Conservation (phyloP, 1,140 invertebrate genomes). For the Pogonus chalceus region DNA sequence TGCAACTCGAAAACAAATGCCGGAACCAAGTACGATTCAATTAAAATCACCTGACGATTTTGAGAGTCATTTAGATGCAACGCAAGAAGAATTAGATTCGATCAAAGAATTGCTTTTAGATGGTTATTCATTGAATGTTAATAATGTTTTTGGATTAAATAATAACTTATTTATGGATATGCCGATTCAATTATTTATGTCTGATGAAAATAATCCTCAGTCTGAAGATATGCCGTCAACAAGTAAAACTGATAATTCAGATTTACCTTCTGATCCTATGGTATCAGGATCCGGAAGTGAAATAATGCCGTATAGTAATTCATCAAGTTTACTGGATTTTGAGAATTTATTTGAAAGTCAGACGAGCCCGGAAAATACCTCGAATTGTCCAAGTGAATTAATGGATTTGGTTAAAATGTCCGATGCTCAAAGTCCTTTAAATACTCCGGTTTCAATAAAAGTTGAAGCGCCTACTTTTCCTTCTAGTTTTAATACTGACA, state of each 20-base stretch:
- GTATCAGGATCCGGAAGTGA: conserved; percentile 21
- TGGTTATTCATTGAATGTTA: conserved; percentile 57
- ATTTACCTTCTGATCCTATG: conserved; percentile 16
- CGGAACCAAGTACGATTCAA: not conserved
- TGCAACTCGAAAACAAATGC: not conserved
- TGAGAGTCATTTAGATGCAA: conserved; percentile 59
- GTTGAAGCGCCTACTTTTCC: no score
- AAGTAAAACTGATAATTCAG: not conserved
- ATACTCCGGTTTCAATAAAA: not conserved
- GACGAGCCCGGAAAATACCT: not conserved
- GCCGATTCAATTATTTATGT: conserved; percentile 3
- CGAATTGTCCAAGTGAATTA: not conserved
- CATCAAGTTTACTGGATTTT: not conserved
- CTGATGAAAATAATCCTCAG: conserved; percentile 6
- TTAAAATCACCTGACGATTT: conserved; percentile 44
- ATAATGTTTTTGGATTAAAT: conserved; percentile 63
- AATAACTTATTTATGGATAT: not conserved
- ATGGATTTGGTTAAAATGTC: not conserved
- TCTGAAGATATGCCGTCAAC: conserved; percentile 11
- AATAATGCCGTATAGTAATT: not conserved
- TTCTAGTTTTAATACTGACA: no score
- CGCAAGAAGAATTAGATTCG: conserved; percentile 65
- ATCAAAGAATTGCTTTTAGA: conserved; percentile 58
- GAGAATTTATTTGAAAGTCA: not conserved
- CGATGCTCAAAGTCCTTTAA: not conserved